Conservation (phyloP, 2,888 invertebrate genomes). For the Plutella xylostella region DNA sequence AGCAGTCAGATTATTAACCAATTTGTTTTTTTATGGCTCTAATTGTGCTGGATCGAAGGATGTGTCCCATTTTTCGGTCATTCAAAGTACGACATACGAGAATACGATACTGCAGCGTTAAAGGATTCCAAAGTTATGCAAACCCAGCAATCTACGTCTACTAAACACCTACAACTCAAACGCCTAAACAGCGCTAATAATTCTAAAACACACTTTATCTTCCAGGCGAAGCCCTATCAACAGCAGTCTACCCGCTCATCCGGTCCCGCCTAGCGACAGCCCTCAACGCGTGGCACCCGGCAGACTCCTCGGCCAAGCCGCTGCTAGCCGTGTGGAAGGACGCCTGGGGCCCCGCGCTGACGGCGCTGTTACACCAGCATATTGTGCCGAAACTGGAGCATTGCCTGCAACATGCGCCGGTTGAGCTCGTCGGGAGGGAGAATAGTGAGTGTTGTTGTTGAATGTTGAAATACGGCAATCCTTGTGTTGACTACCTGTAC, state of each 20-base stretch:
- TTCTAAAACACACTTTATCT: conserved; percentile 13
- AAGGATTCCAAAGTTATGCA: too few species aligned
- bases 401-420: conserved; percentile 65
- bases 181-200: too few species aligned
- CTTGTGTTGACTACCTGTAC: too few species aligned
- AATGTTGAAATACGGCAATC: too few species aligned
- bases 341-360: conserved; percentile 63
- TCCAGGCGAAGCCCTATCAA: conserved; percentile 57
- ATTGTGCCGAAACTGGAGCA: conserved; percentile 90
- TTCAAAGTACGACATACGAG: too few species aligned
- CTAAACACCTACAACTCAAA: too few species aligned
- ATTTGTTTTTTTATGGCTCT: too few species aligned
- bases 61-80: too few species aligned
- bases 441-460: conserved; percentile 34
- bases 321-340: conserved; percentile 92
- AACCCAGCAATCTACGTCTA: too few species aligned
- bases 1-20: too few species aligned
- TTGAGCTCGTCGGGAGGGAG: conserved; percentile 46
- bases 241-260: conserved; percentile 86
- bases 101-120: too few species aligned
- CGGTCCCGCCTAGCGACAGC: conserved; percentile 91
- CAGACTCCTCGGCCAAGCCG: conserved; percentile 91
- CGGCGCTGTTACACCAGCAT: conserved; percentile 83
- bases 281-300: conserved; percentile 94
- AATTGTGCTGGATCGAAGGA: too few species aligned